Evolutionary conservation across 2,113 vertebrate genomes (phyloP).

Genomic region (Crotophaga sulcirostris): DNA sequence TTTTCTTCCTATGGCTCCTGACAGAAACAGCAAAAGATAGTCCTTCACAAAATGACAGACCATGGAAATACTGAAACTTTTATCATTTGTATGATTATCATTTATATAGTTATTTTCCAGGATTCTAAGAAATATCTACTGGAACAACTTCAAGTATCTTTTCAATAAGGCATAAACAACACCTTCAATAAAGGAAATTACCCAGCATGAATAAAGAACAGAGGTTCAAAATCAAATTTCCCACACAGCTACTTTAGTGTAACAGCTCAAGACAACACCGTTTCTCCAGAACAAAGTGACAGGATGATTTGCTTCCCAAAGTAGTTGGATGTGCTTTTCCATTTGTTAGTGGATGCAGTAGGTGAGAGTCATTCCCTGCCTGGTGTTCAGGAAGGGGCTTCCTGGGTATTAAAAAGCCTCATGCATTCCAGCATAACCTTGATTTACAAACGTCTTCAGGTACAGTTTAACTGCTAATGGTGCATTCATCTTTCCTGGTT

Average conservation of each 20-base stretch:
- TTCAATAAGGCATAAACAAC: not conserved
- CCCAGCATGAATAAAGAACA: not conserved
- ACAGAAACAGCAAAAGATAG: not conserved
- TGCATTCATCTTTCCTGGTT: not conserved
- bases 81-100: not conserved
- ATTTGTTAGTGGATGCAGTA: not conserved
- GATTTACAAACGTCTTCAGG: not conserved
- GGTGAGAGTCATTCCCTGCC: not conserved
- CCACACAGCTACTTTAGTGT: not conserved
- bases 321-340: not conserved
- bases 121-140: not conserved
- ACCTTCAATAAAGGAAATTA: not conserved
- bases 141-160: not conserved
- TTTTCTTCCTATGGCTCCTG: not conserved
- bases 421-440: not conserved
- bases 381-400: not conserved
- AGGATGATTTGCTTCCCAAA: not conserved
- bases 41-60: not conserved
- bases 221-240: not conserved
- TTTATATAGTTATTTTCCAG: not conserved
- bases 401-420: not conserved
- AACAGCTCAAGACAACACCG: not conserved
- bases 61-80: not conserved
- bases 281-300: not conserved
- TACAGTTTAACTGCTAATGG: not conserved